A percentile compares a stretch with the other conserved stretches of the same genome.
Conservation (phyloP, 2,113 vertebrate genomes). For the Corvus cornix region DNA sequence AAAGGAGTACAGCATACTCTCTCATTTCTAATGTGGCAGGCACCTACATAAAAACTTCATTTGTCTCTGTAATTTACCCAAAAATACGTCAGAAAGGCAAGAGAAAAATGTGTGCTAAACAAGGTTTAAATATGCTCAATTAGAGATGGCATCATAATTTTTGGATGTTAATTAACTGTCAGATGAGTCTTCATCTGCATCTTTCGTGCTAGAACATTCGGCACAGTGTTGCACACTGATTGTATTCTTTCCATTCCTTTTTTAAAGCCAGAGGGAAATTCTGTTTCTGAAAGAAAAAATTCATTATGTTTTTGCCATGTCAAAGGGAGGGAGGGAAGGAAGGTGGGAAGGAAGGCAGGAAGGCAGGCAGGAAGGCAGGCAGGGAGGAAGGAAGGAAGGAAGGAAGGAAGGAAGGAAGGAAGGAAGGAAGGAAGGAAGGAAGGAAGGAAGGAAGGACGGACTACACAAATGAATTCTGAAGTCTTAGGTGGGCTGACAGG, state of each 20-base stretch:
- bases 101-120: not conserved
- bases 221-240: not conserved
- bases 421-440: not conserved
- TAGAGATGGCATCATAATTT: not conserved
- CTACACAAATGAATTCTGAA: not conserved
- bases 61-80: not conserved
- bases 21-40: not conserved
- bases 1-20: not conserved
- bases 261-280: not conserved
- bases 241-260: not conserved
- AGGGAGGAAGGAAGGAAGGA: not conserved
- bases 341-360: not conserved
- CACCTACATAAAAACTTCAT: not conserved
- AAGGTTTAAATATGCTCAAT: not conserved
- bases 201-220: not conserved
- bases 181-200: not conserved
- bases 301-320: not conserved
- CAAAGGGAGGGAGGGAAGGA: rapidly evolving
- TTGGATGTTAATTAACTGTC: not conserved
- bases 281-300: not conserved
- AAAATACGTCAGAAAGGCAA: not conserved
- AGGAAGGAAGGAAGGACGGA: not conserved
- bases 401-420: not conserved
- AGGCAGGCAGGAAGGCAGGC: rapidly evolving
- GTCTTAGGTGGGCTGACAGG: not conserved